Evolutionary conservation across 2,797 vertebrate genomes (phyloP).

Genomic region (Ambastaia sidthimunki): DNA sequence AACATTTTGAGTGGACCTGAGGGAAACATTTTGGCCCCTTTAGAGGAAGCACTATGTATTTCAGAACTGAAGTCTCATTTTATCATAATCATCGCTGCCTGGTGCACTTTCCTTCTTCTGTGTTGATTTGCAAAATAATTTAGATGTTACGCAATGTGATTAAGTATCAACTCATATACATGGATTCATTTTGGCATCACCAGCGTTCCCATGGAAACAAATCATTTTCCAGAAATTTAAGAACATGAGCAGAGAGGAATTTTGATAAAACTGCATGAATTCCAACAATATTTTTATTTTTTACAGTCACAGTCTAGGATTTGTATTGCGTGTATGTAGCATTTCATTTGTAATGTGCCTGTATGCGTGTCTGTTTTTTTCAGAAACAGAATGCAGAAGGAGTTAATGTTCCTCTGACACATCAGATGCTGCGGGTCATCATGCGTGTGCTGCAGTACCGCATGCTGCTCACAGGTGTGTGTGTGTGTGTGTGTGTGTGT

Average conservation of each 20-base stretch:
- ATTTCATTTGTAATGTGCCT: not conserved
- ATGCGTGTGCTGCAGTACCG: slow-evolving; percentile 92
- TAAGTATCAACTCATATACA: not conserved
- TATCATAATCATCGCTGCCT: too few species aligned
- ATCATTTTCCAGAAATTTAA: not conserved
- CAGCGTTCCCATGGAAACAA: not conserved
- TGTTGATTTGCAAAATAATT: too few species aligned
- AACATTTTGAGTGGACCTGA: slow-evolving; percentile 35
- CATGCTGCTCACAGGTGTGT: slow-evolving; percentile 92
- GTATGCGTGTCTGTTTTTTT: slow-evolving; percentile 32
- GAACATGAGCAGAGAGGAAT: not conserved
- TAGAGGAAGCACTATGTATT: not conserved
- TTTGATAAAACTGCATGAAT: not conserved
- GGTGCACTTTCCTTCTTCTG: too few species aligned
- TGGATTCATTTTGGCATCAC: not conserved
- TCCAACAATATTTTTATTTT: not conserved
- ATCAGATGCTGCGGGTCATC: slow-evolving; percentile 89
- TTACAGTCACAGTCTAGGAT: too few species aligned
- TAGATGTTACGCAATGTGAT: not conserved
- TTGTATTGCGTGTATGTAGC: too few species aligned
- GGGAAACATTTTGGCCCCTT: not conserved
- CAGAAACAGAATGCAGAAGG: slow-evolving; percentile 79
- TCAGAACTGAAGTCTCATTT: not conserved
- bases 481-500: slow-evolving; percentile 65
- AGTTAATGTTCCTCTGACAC: slow-evolving; percentile 81